These are phyloP conservation scores for Anableps anableps DNA, from an alignment of 2,797 vertebrate species.

Conservation along the genomic window DNA sequence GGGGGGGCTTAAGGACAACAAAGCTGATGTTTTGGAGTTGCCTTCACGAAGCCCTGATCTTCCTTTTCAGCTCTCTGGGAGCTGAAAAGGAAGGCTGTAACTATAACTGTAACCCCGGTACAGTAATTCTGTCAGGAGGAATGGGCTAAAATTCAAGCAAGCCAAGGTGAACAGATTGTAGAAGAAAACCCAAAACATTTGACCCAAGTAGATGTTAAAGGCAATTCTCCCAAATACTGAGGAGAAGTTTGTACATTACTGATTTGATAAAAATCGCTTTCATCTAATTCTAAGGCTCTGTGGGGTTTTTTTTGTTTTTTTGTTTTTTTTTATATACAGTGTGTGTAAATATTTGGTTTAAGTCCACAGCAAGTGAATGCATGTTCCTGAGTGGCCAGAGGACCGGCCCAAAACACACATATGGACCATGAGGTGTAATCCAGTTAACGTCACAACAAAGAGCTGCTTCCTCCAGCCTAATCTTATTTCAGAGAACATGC, in stretches of 20 bases:
- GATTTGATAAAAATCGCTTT: not conserved
- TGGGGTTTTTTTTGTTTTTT: too few relatives aligned
- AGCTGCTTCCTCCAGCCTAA: conserved; percentile 32
- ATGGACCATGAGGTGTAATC: conserved; percentile 52
- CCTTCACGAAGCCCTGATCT: not conserved
- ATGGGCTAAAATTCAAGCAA: not conserved
- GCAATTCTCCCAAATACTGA: not conserved
- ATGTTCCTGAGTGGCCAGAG: not conserved
- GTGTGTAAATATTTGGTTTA: not conserved
- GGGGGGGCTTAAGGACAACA: not conserved
- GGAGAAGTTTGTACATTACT: not conserved
- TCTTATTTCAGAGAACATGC: conserved; percentile 55
- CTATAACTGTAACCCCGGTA: too few relatives aligned
- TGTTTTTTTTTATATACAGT: not conserved
- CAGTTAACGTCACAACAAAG: conserved; percentile 44
- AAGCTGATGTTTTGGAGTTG: not conserved
- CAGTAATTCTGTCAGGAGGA: not conserved
- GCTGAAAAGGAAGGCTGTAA: too few relatives aligned
- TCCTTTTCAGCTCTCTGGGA: too few relatives aligned
- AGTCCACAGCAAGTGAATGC: conserved; percentile 8
- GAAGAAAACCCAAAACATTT: not conserved
- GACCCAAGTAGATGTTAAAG: not conserved
- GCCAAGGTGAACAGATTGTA: not conserved
- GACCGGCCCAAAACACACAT: conserved; percentile 26
- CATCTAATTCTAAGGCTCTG: not conserved